Conservation (phyloP, 2,888 invertebrate species). For the Meta bourneti region DNA sequence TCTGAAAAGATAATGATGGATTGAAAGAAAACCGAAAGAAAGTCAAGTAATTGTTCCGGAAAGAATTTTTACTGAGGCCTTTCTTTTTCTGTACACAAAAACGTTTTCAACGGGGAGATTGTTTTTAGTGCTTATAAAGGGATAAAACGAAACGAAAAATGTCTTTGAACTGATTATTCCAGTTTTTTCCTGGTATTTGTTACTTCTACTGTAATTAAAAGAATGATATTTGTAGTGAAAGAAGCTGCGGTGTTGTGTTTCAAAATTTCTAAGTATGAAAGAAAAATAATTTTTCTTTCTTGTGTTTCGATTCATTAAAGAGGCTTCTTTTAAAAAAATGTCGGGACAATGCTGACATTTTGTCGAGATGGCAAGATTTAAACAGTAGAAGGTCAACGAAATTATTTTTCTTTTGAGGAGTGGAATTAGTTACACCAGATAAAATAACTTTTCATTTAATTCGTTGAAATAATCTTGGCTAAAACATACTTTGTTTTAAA, state of each 20-base stretch:
- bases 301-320: not conserved
- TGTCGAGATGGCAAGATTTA: not conserved
- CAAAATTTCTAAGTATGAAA: not conserved
- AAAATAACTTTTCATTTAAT: too few species aligned
- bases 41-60: conserved; percentile 2
- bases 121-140: not conserved
- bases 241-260: not conserved
- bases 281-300: not conserved
- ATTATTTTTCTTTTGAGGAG: not conserved
- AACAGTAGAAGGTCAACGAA: not conserved
- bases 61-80: not conserved
- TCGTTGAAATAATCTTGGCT: too few species aligned
- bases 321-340: not conserved
- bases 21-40: not conserved
- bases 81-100: not conserved
- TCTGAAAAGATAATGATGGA: conserved; percentile 3
- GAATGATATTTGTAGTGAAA: not conserved
- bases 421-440: not conserved
- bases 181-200: not conserved
- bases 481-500: too few species aligned
- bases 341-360: not conserved
- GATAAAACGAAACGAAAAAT: not conserved
- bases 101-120: not conserved
- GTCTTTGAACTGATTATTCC: not conserved
- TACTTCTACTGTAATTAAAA: not conserved